Percentiles rank a stretch among this genome's conserved stretches.
These are phyloP conservation scores for Aphidius gifuensis DNA, from an alignment of 1,140 invertebrate species.

Conservation along the genomic window DNA sequence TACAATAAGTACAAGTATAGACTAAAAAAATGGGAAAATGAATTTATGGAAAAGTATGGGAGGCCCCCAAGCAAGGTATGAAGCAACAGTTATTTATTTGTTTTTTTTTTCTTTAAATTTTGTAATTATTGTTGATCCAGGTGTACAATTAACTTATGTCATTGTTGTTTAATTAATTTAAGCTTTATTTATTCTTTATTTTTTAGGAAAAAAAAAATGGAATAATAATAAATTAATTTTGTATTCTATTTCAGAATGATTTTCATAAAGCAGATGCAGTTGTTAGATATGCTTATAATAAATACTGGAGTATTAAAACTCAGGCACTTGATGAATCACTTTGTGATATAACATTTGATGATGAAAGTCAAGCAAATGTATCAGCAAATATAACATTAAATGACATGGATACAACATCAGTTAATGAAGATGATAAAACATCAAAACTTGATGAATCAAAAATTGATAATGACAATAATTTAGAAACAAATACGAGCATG, in stretches of 20 bases:
- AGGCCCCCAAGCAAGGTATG: conserved; percentile 69
- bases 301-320: conserved; percentile 77
- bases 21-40: conserved; percentile 76
- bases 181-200: not conserved
- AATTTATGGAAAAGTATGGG: conserved; percentile 67
- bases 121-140: too few relatives aligned
- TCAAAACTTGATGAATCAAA: not conserved
- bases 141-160: too few relatives aligned
- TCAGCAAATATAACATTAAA: conserved; percentile 24
- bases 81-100: not conserved
- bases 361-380: conserved; percentile 31
- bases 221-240: not conserved
- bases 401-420: not conserved
- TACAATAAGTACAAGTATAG: conserved; percentile 66
- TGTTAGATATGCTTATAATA: conserved; percentile 75
- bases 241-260: conserved; percentile 62
- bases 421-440: not conserved
- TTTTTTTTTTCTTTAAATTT: too few relatives aligned
- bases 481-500: not conserved
- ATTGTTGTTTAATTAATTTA: too few relatives aligned
- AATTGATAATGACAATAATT: not conserved
- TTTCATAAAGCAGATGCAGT: conserved; percentile 69
- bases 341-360: conserved; percentile 48
- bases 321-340: conserved; percentile 67
- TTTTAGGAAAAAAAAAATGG: not conserved